Conservation (phyloP, 1,140 invertebrate genomes). For the Euglossa dilemma region DNA sequence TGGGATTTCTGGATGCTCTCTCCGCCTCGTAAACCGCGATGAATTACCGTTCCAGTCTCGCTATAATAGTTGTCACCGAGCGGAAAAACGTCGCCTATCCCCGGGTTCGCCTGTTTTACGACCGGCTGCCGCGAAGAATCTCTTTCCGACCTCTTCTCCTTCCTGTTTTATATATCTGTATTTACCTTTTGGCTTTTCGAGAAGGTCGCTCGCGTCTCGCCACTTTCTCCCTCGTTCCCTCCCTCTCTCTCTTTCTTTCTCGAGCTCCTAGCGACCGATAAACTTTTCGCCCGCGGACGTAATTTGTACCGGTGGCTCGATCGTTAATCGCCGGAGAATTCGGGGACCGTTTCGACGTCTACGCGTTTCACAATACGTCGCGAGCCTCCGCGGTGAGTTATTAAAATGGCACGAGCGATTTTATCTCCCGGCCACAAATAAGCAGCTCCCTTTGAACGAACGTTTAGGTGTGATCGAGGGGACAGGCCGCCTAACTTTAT, state of each 20-base stretch:
- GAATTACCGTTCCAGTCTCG: slow-evolving; percentile 53
- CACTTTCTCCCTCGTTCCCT: neutral
- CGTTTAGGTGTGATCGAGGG: slow-evolving; percentile 54
- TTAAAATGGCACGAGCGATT: slow-evolving; percentile 49
- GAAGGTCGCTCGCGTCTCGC: neutral
- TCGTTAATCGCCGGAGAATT: slow-evolving; percentile 33
- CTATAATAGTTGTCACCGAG: slow-evolving; percentile 52
- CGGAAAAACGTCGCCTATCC: slow-evolving; percentile 41
- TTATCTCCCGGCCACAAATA: slow-evolving; percentile 53
- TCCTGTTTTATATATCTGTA: neutral
- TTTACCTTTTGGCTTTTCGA: neutral
- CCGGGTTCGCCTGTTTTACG: slow-evolving; percentile 2
- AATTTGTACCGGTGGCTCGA: slow-evolving; percentile 22
- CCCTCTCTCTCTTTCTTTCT: no score
- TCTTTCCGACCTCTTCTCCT: neutral
- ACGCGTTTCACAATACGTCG: slow-evolving; percentile 29
- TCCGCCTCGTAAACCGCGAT: slow-evolving; percentile 50
- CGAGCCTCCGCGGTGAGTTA: slow-evolving; percentile 28
- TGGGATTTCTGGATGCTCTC: slow-evolving; percentile 57
- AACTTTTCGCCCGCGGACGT: neutral
- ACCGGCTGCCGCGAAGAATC: neutral
- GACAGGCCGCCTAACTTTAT: slow-evolving; percentile 50
- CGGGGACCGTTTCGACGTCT: slow-evolving; percentile 2
- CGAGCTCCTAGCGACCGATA: neutral
- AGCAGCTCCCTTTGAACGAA: slow-evolving; percentile 49